Percentiles rank a stretch among this genome's conserved stretches.
These are phyloP conservation scores for Trachelus iudaicus DNA, from an alignment of 2,888 invertebrate species.

Conservation along the genomic window DNA sequence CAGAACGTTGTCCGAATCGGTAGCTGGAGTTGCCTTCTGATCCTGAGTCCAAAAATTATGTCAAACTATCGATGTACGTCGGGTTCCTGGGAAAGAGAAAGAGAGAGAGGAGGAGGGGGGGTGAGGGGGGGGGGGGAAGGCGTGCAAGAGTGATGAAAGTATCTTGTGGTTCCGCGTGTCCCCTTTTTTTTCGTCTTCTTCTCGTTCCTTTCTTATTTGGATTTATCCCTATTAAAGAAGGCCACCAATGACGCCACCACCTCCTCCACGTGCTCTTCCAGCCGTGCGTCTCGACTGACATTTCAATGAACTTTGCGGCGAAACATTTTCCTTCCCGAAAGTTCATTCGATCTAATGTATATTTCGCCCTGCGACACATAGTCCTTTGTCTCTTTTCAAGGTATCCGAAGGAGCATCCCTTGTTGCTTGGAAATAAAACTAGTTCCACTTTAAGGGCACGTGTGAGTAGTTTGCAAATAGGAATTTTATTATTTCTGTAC, in stretches of 20 bases:
- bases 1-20: too few relatives aligned
- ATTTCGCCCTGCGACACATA: constrained; percentile 27
- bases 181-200: neutral
- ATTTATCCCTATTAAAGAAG: neutral
- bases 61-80: too few relatives aligned
- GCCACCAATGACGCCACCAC: neutral
- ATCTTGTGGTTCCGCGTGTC: too few relatives aligned
- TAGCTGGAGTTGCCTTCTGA: too few relatives aligned
- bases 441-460: neutral
- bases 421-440: neutral
- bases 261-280: neutral
- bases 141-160: too few relatives aligned
- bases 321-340: constrained; percentile 43
- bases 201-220: neutral
- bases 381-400: constrained; percentile 16
- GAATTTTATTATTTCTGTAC: neutral
- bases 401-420: constrained; percentile 22
- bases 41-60: too few relatives aligned
- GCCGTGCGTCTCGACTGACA: constrained; percentile 38
- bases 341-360: constrained; percentile 41
- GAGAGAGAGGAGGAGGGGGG: too few relatives aligned
- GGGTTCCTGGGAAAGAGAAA: too few relatives aligned
- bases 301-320: constrained; percentile 57
- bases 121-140: too few relatives aligned
- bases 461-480: neutral